phyloP scores from a whole-genome alignment of 2,113 vertebrate species.

The Pseudopipra pipra region DNA sequence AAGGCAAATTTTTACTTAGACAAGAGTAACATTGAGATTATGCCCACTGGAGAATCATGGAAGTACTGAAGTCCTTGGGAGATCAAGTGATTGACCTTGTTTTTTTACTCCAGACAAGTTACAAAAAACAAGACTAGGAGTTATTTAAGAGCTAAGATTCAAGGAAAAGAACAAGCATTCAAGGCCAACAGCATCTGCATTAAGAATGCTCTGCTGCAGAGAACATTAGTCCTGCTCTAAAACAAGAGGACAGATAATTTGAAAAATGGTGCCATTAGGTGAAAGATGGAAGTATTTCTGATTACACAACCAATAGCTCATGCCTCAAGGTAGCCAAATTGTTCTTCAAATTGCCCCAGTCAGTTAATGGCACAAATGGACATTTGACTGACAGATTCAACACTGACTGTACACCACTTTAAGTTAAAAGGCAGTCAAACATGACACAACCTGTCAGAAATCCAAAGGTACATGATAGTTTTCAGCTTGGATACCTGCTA shows the following conservation, averaged over 20 bases:
- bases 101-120: not conserved
- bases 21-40: not conserved
- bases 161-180: not conserved
- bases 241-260: not conserved
- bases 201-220: not conserved
- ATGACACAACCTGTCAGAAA: slow-evolving; percentile 20
- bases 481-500: slow-evolving; percentile 34
- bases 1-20: not conserved
- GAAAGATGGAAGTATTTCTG: slow-evolving; percentile 11
- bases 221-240: not conserved
- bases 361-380: slow-evolving; percentile 11
- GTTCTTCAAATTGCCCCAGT: slow-evolving; percentile 8
- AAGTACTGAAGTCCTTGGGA: not conserved
- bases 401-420: not conserved
- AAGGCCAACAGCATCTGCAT: not conserved
- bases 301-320: not conserved
- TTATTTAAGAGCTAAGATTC: not conserved
- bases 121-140: not conserved
- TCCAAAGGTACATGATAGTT: slow-evolving; percentile 28
- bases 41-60: not conserved
- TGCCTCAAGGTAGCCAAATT: not conserved
- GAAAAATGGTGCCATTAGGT: not conserved
- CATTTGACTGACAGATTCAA: slow-evolving; percentile 29
- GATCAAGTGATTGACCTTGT: not conserved
- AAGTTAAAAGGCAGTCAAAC: slow-evolving; percentile 26